phyloP scores from a whole-genome alignment of 1,140 invertebrate genomes.

The Oedothorax gibbosus region DNA sequence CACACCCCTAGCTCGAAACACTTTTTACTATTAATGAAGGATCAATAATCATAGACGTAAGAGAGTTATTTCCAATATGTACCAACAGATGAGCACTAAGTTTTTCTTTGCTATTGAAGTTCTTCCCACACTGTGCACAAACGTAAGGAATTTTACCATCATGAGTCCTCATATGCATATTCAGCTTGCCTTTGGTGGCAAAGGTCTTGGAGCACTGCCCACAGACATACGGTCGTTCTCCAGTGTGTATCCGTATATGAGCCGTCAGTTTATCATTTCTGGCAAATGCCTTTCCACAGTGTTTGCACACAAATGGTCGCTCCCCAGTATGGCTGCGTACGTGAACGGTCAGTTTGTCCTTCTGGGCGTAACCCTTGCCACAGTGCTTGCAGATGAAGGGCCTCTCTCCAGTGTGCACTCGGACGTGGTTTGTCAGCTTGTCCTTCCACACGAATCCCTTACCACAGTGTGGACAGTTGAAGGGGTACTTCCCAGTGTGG shows the following conservation, averaged over 20 bases:
- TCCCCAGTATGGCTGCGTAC: slow-evolving; percentile 96
- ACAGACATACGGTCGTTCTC: slow-evolving; percentile 64
- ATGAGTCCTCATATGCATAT: slow-evolving; percentile 67
- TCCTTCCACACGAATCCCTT: slow-evolving; percentile 73
- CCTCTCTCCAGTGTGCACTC: slow-evolving; percentile 69
- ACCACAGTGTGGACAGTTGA: slow-evolving; percentile 67
- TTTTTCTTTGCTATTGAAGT: slow-evolving; percentile 62
- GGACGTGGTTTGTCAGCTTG: slow-evolving; percentile 65
- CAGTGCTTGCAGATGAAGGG: slow-evolving; percentile 52
- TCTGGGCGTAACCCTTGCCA: slow-evolving; percentile 54
- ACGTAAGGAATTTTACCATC: slow-evolving; percentile 66
- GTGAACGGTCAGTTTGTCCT: slow-evolving; percentile 74
- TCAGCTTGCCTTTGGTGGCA: slow-evolving; percentile 65
- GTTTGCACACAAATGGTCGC: slow-evolving; percentile 97
- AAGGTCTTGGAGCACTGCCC: slow-evolving; percentile 62
- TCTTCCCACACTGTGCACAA: slow-evolving; percentile 65
- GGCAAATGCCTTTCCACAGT: slow-evolving; percentile 82
- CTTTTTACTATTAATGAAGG: slow-evolving; percentile 44
- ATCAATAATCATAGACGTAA: slow-evolving; percentile 36
- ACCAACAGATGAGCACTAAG: slow-evolving; percentile 52
- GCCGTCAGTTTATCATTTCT: slow-evolving; percentile 53
- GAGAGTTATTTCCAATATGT: slow-evolving; percentile 38
- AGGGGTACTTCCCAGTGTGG: slow-evolving; percentile 61
- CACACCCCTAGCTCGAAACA: background rate
- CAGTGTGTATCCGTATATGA: slow-evolving; percentile 62